phyloP scores from a whole-genome alignment of 2,113 vertebrate genomes.

The Notarius lentiginosus region DNA sequence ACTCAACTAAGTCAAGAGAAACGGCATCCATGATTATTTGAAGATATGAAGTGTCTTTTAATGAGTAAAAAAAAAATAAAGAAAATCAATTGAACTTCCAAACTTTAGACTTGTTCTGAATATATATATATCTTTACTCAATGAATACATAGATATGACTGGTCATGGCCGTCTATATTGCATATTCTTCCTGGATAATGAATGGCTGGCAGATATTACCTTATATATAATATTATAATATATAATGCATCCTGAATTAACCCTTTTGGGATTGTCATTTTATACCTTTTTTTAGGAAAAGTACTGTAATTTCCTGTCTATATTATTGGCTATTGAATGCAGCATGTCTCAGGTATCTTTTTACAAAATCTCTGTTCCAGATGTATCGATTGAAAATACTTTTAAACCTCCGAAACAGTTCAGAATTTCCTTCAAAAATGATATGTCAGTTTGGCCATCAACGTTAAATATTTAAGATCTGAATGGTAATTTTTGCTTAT shows the following conservation, averaged over 20 bases:
- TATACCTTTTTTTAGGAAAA: neutral
- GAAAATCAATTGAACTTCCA: neutral
- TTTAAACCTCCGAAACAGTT: neutral
- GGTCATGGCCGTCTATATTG: neutral
- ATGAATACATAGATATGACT: neutral
- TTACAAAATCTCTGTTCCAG: neutral
- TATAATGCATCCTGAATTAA: neutral
- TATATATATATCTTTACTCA: no score
- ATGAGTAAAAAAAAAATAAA: no score
- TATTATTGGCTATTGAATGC: no score
- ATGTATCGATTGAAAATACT: neutral
- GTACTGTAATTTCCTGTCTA: no score
- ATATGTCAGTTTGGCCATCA: neutral
- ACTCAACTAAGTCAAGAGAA: no score
- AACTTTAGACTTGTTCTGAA: no score
- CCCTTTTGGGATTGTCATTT: neutral
- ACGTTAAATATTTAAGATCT: neutral
- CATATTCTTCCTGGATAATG: neutral
- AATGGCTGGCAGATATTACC: neutral
- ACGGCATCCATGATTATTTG: no score
- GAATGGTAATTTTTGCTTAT: neutral
- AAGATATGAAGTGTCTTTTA: neutral
- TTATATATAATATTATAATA: no score
- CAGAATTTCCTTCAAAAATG: no score
- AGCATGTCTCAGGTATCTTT: no score